Percentiles rank a stretch among this genome's conserved stretches.
These are phyloP conservation scores for Porites australiensis DNA, from an alignment of 64 coral and sea anemone species.

Conservation along the genomic window DNA sequence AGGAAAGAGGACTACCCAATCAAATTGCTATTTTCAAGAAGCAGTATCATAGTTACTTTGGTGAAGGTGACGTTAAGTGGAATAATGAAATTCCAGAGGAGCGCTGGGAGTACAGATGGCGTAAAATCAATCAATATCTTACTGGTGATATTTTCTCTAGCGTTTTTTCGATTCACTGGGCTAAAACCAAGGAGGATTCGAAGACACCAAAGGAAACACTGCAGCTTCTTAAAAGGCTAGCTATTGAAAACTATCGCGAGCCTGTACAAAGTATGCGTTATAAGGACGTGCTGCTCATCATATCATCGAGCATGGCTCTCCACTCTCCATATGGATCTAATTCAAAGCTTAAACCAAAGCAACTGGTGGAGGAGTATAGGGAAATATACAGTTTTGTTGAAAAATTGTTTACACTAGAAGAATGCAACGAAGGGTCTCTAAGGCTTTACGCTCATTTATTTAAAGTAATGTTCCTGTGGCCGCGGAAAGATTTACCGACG, in stretches of 20 bases:
- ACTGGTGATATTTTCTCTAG: conserved; percentile 51
- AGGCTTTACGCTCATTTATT: conserved; percentile 54
- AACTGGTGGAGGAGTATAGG: conserved; percentile 25
- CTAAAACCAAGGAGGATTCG: too few relatives aligned
- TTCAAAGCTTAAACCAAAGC: not conserved
- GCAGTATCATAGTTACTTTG: conserved; percentile 57
- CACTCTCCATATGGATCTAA: conserved; percentile 25
- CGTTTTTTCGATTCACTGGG: conserved; percentile 53
- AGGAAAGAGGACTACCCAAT: not conserved
- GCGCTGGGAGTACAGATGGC: conserved; percentile 61
- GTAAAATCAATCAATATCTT: conserved; percentile 53
- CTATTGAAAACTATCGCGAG: conserved; percentile 29
- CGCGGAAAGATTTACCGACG: conserved; percentile 34
- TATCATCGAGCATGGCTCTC: conserved; percentile 59
- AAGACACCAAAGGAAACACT: not conserved
- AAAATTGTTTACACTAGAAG: conserved; percentile 14
- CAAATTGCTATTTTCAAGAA: conserved; percentile 11
- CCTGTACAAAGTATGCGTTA: not conserved
- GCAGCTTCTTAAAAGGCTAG: not conserved
- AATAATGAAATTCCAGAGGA: conserved; percentile 1
- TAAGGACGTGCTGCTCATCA: conserved; percentile 54
- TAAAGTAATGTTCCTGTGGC: conserved; percentile 80
- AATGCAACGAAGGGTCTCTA: not conserved
- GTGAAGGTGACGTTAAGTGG: not conserved
- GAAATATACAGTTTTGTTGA: conserved; percentile 37